Evolutionary conservation across 2,797 vertebrate genomes (phyloP).

Genomic region (Naso thynnoides): DNA sequence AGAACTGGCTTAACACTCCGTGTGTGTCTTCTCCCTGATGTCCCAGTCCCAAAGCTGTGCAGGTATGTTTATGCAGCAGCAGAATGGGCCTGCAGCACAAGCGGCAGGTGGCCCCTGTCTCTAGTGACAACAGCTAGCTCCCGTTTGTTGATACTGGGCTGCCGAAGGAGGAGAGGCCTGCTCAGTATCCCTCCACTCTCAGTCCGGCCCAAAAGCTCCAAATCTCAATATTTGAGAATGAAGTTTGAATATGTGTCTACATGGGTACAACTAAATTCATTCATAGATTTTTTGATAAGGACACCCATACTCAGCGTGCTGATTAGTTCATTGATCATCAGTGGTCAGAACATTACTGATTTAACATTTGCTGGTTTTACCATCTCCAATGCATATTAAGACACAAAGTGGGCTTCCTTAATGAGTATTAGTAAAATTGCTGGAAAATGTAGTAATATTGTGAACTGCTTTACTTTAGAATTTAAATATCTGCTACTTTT

Average conservation of each 20-base stretch:
- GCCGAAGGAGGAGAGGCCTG: constrained; percentile 29
- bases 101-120: constrained; percentile 77
- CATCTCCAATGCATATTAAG: too few relatives aligned
- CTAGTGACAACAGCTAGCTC: constrained; percentile 59
- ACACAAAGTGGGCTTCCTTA: too few relatives aligned
- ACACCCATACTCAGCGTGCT: too few relatives aligned
- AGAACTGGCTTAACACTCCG: constrained; percentile 16
- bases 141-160: constrained; percentile 68
- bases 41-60: constrained; percentile 43
- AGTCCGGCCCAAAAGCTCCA: constrained; percentile 17
- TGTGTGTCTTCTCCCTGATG: constrained; percentile 26
- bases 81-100: constrained; percentile 68
- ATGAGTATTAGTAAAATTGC: too few relatives aligned
- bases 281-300: too few relatives aligned
- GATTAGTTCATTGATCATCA: too few relatives aligned
- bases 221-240: constrained; percentile 14
- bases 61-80: constrained; percentile 69
- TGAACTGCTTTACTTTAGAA: too few relatives aligned
- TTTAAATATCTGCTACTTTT: background rate
- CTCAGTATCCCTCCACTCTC: constrained; percentile 41
- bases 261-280: background rate
- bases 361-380: background rate
- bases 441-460: too few relatives aligned
- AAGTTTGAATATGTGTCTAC: background rate
- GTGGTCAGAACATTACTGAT: too few relatives aligned